Conservation (phyloP, 2,797 vertebrate genomes). For the Sandelia bainsii region DNA sequence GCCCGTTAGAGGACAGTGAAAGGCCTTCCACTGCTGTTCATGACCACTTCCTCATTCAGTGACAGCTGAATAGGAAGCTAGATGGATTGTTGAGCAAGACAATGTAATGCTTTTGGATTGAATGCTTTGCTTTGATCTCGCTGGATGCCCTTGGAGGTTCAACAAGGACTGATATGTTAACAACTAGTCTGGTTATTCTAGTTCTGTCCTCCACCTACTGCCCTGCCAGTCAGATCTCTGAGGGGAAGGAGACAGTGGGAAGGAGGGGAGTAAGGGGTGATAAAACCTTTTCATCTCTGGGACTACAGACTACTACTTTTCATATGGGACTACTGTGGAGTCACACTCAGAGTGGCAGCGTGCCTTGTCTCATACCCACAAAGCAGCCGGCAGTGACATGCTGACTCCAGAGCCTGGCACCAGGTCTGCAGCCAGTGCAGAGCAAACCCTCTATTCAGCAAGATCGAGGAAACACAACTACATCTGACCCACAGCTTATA, state of each 20-base stretch:
- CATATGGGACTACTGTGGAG: slow-evolving; percentile 63
- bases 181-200: slow-evolving; percentile 74
- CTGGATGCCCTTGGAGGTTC: slow-evolving; percentile 73
- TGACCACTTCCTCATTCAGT: slow-evolving; percentile 78
- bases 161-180: slow-evolving; percentile 79
- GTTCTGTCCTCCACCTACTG: slow-evolving; percentile 71
- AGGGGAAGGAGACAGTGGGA: slow-evolving; percentile 45
- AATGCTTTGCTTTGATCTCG: slow-evolving; percentile 80
- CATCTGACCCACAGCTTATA: slow-evolving; percentile 74
- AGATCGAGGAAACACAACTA: slow-evolving; percentile 76
- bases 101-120: slow-evolving; percentile 76
- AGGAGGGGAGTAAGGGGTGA: slow-evolving; percentile 40
- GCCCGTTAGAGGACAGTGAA: slow-evolving; percentile 76
- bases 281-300: slow-evolving; percentile 76
- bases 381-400: slow-evolving; percentile 71
- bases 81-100: slow-evolving; percentile 78
- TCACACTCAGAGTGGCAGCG: slow-evolving; percentile 59
- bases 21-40: slow-evolving; percentile 64
- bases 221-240: slow-evolving; percentile 65
- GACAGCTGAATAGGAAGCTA: slow-evolving; percentile 78
- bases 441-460: slow-evolving; percentile 79
- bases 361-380: slow-evolving; percentile 71
- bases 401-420: slow-evolving; percentile 78
- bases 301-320: slow-evolving; percentile 4
- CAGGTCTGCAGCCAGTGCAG: slow-evolving; percentile 72